Evolutionary conservation across 2,888 invertebrate species (phyloP).

Genomic region (Erynnis tages): DNA sequence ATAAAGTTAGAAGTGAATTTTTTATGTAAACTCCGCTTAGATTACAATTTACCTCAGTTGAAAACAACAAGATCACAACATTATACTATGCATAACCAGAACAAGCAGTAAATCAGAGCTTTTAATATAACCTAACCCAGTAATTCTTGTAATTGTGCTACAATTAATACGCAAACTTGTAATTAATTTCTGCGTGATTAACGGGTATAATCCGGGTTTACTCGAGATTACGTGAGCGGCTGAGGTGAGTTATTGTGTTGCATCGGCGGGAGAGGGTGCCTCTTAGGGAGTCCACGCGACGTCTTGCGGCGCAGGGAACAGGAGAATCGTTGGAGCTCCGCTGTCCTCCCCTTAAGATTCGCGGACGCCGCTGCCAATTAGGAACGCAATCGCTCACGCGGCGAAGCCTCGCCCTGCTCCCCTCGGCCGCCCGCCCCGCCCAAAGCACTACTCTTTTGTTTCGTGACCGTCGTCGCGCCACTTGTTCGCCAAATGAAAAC

Average conservation of each 20-base stretch:
- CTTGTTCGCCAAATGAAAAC: constrained; percentile 75
- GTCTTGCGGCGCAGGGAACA: constrained; percentile 63
- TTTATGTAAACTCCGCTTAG: too few species aligned
- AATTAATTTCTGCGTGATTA: constrained; percentile 81
- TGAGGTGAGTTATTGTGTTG: constrained; percentile 74
- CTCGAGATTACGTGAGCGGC: constrained; percentile 76
- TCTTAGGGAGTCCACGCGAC: constrained; percentile 31
- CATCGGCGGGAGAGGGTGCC: constrained; percentile 49
- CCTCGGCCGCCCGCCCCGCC: constrained; percentile 37
- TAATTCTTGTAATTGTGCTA: constrained; percentile 74
- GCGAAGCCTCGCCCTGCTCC: constrained; percentile 54
- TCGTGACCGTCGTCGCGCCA: constrained; percentile 61
- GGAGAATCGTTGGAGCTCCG: constrained; percentile 62
- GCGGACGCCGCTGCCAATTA: constrained; percentile 82
- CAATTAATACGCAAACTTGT: constrained; percentile 81
- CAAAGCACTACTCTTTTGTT: constrained; percentile 64
- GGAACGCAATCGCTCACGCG: constrained; percentile 81
- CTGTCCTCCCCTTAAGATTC: constrained; percentile 81
- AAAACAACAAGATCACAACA: too few species aligned
- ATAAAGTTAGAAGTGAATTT: too few species aligned
- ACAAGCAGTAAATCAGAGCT: constrained; percentile 19
- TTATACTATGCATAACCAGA: constrained; percentile 5
- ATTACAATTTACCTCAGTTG: too few species aligned
- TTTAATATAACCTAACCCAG: constrained; percentile 45
- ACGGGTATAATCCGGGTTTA: constrained; percentile 79